Percentiles rank a stretch among this genome's conserved stretches.
Evolutionary conservation across 2,797 vertebrate genomes (phyloP).

Genomic region (Sebastes taczanowskii): DNA sequence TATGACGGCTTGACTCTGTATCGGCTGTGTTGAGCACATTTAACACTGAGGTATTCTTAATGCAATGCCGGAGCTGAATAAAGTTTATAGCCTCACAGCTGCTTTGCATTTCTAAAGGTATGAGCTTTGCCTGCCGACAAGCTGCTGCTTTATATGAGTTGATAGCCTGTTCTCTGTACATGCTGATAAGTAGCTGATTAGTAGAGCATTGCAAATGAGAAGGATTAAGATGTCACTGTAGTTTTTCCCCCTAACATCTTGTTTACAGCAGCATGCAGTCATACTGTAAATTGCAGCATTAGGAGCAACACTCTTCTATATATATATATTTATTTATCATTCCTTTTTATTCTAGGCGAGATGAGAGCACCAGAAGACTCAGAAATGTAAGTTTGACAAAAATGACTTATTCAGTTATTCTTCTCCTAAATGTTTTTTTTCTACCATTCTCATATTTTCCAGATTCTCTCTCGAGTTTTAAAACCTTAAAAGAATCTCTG

Average conservation of each 20-base stretch:
- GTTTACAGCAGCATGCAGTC: not conserved
- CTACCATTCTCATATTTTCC: not conserved
- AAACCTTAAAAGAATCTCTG: not conserved
- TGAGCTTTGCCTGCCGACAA: slow-evolving; percentile 17
- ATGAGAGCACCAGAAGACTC: slow-evolving; percentile 86
- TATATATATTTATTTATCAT: not conserved
- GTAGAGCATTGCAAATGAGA: slow-evolving; percentile 56
- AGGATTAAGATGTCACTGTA: not conserved
- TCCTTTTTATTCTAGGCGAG: slow-evolving; percentile 79
- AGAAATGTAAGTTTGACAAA: slow-evolving; percentile 81
- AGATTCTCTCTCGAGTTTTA: not conserved
- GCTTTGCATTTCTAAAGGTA: slow-evolving; percentile 61
- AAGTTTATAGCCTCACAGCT: slow-evolving; percentile 11
- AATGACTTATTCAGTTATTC: not conserved
- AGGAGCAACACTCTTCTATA: not conserved
- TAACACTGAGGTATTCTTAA: not conserved
- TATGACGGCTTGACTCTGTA: not conserved
- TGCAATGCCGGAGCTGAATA: not conserved
- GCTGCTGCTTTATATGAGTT: slow-evolving; percentile 13
- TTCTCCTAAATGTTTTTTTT: not conserved
- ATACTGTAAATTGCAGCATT: not conserved
- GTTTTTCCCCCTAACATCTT: not conserved
- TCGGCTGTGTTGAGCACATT: not conserved
- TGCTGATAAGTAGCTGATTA: slow-evolving; percentile 47
- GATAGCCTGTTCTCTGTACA: slow-evolving; percentile 10